Base-by-base conservation (phyloP, 2,797 vertebrate species). In the Scarus forsteni region DNA sequence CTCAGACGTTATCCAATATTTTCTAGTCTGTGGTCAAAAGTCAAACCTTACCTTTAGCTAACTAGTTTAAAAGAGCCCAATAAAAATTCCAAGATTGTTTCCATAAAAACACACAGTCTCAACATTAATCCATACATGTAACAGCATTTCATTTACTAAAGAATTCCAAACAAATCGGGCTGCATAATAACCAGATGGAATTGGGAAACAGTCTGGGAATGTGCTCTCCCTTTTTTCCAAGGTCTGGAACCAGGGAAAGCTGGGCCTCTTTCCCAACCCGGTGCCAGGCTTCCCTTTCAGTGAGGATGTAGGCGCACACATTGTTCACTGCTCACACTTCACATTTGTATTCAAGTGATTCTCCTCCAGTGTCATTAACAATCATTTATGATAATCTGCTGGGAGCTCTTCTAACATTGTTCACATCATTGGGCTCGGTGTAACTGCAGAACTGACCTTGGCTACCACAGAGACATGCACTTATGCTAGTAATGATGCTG, bases 181-280 rank as follows among this genome's bases (percentile, higher is more conserved):
- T 59, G 71, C 70, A 59, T 88, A 91, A 90, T 87, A 88, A 89
- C 87, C 86, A 83, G 82, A 91, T 89, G 90, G 88, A 87, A 85
- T 79, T 81, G 82, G 83, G 85, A 89, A 86, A 83, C 66, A 88
- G 90, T 90, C 89, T 92, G 90, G 87, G 88, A 92, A 91, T 90
- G 87, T 82, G 71, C 68, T 60, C 77, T 68, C 67, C 65, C 45
- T 44, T 75, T 83, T 85, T 88, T 85, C 77, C 80, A 80, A 67
- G 83, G 73, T 84, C 69, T 76, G 59, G 13, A 56, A 77, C 77
- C 72, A 57, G 71, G 77, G 68, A 79, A 73, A 84, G 78, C 55
- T 62, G 76, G 76, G 85, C 86, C 88, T 90, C 87, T 85, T 85
- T 86, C 64, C 81, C 73, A 75, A 74, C 79, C 73, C 75, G 64